Evolutionary conservation across 2,797 vertebrate genomes (phyloP).

Genomic region (Sternotherus odoratus): DNA sequence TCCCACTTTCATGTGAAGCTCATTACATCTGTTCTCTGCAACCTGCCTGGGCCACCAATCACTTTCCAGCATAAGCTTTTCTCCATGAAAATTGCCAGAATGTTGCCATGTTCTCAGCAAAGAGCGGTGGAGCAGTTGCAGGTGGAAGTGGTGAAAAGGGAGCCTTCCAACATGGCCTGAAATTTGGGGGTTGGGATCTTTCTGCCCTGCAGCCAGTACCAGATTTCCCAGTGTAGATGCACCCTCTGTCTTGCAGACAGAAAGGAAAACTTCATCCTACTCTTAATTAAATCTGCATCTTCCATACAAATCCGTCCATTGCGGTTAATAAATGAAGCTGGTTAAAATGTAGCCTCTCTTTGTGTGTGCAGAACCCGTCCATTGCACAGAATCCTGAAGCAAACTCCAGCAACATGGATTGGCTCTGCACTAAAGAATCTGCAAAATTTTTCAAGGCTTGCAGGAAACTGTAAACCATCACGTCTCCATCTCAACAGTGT

Average conservation of each 20-base stretch:
- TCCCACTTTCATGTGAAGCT: not conserved
- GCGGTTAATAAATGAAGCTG: not conserved
- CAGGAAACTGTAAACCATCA: not conserved
- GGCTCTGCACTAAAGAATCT: not conserved
- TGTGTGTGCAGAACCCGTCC: not conserved
- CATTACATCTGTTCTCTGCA: not conserved
- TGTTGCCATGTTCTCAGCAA: not conserved
- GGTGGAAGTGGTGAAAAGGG: not conserved
- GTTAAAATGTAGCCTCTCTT: not conserved
- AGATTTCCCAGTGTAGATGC: not conserved
- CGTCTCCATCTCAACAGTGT: constrained; percentile 40
- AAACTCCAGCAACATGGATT: not conserved
- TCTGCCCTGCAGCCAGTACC: not conserved
- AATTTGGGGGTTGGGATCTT: not conserved
- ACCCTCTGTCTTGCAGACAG: not conserved
- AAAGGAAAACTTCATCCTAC: not conserved
- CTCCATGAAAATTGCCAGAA: not conserved
- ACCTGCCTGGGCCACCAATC: not conserved
- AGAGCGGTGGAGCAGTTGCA: not conserved
- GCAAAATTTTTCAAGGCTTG: not conserved
- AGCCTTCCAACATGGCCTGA: not conserved
- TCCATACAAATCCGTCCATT: not conserved
- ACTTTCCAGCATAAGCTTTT: not conserved
- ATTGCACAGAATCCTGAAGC: not conserved
- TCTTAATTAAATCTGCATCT: not conserved